Base-by-base conservation (phyloP, 2,797 vertebrate species). In the Tinamus major region DNA sequence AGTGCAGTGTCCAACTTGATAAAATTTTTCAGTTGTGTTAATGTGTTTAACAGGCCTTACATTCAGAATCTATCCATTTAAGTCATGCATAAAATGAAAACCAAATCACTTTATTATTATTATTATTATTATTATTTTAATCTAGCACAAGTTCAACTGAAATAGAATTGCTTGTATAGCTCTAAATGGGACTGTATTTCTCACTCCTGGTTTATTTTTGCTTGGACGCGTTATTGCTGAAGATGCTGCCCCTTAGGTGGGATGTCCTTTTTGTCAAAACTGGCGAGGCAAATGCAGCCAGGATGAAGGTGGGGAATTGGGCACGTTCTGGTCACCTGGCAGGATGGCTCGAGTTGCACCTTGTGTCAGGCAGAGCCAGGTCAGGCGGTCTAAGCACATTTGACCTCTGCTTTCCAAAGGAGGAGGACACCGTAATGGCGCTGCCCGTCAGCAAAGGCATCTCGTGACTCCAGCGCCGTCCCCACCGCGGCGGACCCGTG, bases 371-470 rank as follows among this genome's bases (percentile, higher is more conserved):
- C 64, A 83, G 35, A 27, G 53, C 53, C 53, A 71, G 64, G 64
- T 64, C 87, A 77, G 80, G 64, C 3, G 79, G 59, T 76, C 90
- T 58, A 64, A 72, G 61, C 33, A 44, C 61, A 33, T 68, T 63
- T 77, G 69, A 76, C 68, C 83, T 84, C 75, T 77, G 64, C 67
- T 31, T 87, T 64, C 55, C 83, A 48, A 69, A 31, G 27, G 23
- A 77, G 24, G 49, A 87, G 70, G 64, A 72, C 75, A 87, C 90
- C 90, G 84, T 67, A 86, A 83, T 39, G 59, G 64, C 75, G 20
- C 42, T 87, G 31, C 80, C 61, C 20, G 68, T 77, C 55, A 42
- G 55, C 31, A 39, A 42, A 59, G 39, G 24, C 42, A 79, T 84
- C 55, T 58, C 3, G 0, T 64, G 83, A 64, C 59, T 69, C 35